Conservation (phyloP, 2,797 vertebrate genomes). For the Micropoecilia bifurca region DNA sequence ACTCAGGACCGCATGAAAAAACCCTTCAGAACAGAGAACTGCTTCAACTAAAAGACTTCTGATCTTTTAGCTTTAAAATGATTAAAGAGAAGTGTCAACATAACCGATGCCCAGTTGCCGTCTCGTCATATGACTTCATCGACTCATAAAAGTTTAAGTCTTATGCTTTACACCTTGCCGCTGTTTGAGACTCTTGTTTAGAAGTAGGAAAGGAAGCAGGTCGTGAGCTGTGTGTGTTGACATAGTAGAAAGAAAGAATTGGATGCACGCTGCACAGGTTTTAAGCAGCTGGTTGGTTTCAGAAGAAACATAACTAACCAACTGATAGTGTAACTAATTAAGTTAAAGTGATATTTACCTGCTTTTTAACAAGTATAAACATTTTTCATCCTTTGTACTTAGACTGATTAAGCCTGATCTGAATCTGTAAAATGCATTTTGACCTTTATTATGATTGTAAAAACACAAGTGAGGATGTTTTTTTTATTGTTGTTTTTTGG, state of each 20-base stretch:
- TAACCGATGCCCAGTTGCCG: not conserved
- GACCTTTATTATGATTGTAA: not conserved
- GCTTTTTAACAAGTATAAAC: not conserved
- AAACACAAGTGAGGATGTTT: not conserved
- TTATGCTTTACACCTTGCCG: not conserved
- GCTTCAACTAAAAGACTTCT: constrained; percentile 17
- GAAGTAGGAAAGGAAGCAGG: not conserved
- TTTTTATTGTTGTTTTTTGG: not conserved
- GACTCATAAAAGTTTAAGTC: not conserved
- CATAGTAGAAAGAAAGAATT: not conserved
- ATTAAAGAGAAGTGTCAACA: not conserved
- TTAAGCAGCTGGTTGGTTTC: not conserved
- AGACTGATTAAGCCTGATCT: not conserved
- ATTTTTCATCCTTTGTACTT: not conserved
- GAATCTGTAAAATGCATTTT: not conserved
- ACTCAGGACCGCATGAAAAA: constrained; percentile 37
- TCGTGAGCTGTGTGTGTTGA: not conserved
- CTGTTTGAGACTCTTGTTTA: not conserved
- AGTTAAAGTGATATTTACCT: not conserved
- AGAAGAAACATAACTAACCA: not conserved
- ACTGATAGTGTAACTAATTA: too few relatives aligned
- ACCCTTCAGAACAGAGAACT: constrained; percentile 12
- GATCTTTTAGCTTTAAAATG: constrained; percentile 16
- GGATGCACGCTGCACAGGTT: not conserved
- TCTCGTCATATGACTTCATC: not conserved